Base-by-base conservation (phyloP, 2,797 vertebrate genomes). In the Leptodactylus fallax region DNA sequence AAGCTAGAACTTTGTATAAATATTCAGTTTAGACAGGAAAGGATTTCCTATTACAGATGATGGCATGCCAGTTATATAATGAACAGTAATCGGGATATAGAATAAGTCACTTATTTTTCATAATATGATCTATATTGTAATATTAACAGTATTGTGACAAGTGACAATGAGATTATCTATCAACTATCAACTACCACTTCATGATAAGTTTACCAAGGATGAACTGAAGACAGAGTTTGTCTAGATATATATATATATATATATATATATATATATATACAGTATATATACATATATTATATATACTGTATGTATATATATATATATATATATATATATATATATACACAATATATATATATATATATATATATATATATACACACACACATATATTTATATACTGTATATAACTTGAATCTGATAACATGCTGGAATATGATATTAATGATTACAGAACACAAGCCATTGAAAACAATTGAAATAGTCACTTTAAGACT, bases 21-120 rank as follows among this genome's bases (percentile, higher is more conserved):
- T 82, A 82, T 82, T 77, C n/a, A 63, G 11, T 45, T 23, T 11
- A 76, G 69, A 47, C 21, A 87, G 74, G 16, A 58, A 74, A 74
- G 56, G 36, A 61, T 78, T 51, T 74, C 14, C 16, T 17, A 56
- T 71, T 27, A 27, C 36, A 80, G 49, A 80, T 86, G 47, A 86
- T 58, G 51, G 16, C 79, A 79, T 86, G 49, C 23, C 49, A 69
- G 63, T 71, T 45, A 53, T 69, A 86, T 23, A 5, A 7, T 5
- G 7, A 45, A 55, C 23, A 86, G 67, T 69, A 56, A 79, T 45
- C 25, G 6, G 25, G 85, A 79, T 79, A 80, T 67, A 56, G 77
- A 63, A 85, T 56, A 56, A 67, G 77, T 79, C 25, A 14, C 63
- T 69, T 82, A 55, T 69, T 53, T 19, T 45, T 82, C 11, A 25